These are phyloP conservation scores for Pasiphila rectangulata DNA, from an alignment of 2,888 invertebrate genomes.

Conservation along the genomic window DNA sequence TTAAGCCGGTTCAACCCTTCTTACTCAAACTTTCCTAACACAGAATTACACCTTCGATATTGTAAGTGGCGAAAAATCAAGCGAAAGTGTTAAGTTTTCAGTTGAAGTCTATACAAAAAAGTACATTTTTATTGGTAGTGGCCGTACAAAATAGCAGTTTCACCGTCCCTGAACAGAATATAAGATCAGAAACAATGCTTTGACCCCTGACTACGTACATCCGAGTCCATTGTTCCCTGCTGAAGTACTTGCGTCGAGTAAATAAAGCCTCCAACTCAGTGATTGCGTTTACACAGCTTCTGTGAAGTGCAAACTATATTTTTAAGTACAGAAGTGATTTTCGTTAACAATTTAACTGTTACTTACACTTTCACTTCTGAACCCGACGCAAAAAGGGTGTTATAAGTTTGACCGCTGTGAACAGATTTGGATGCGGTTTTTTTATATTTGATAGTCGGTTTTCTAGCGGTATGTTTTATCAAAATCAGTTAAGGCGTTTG, in stretches of 20 bases:
- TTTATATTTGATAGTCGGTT: too few relatives aligned
- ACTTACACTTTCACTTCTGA: too few relatives aligned
- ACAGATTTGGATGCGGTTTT: too few relatives aligned
- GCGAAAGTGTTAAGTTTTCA: background rate
- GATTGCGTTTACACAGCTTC: slow-evolving; percentile 5
- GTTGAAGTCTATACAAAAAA: background rate
- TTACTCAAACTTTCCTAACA: background rate
- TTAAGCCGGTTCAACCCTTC: background rate
- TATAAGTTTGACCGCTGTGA: too few relatives aligned
- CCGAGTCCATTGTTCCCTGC: too few relatives aligned
- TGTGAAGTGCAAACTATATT: too few relatives aligned
- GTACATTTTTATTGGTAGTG: background rate
- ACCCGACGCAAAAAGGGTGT: too few relatives aligned
- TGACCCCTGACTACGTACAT: too few relatives aligned
- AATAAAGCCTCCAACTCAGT: background rate
- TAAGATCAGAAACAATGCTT: background rate
- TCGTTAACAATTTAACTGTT: too few relatives aligned
- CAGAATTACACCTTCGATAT: background rate
- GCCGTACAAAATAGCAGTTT: background rate
- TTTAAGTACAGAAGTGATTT: too few relatives aligned
- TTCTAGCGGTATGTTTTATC: too few relatives aligned
- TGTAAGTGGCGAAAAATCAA: background rate
- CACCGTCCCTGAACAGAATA: background rate
- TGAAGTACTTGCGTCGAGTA: background rate
- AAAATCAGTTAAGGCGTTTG: too few relatives aligned